These are phyloP conservation scores for Drosophila trichaetosa DNA, from an alignment of 2,888 invertebrate species.

Conservation along the genomic window DNA sequence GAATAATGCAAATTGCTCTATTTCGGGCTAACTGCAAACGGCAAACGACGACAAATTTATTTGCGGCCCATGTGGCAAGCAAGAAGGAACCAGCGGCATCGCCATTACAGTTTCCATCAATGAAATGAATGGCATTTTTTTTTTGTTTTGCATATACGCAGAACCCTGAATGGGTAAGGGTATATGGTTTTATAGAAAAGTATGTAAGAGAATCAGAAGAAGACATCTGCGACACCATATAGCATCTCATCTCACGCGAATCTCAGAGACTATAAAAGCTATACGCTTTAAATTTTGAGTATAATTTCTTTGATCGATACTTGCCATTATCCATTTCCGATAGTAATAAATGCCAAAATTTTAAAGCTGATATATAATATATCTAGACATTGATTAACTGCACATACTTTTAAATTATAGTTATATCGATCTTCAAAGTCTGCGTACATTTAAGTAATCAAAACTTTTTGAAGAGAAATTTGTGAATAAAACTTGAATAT, in stretches of 20 bases:
- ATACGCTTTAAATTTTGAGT: background rate
- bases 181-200: background rate
- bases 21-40: conserved; percentile 57
- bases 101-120: conserved; percentile 59
- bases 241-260: too few relatives aligned
- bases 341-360: background rate
- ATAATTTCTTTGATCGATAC: background rate
- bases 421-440: too few relatives aligned
- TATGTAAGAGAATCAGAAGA: background rate
- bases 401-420: background rate
- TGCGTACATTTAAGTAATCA: too few relatives aligned
- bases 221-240: background rate
- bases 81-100: conserved; percentile 4
- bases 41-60: conserved; percentile 73
- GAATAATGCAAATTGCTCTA: conserved; percentile 78
- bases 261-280: too few relatives aligned
- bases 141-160: background rate
- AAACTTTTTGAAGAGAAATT: background rate
- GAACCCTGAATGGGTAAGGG: background rate
- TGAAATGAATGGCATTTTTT: conserved; percentile 59
- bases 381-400: background rate
- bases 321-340: background rate
- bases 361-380: background rate
- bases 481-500: background rate
- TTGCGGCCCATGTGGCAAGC: conserved; percentile 59